Percentiles rank a stretch among this genome's conserved stretches.
phyloP scores from a whole-genome alignment of 2,888 invertebrate genomes.

The Trachelus troglodyta region DNA sequence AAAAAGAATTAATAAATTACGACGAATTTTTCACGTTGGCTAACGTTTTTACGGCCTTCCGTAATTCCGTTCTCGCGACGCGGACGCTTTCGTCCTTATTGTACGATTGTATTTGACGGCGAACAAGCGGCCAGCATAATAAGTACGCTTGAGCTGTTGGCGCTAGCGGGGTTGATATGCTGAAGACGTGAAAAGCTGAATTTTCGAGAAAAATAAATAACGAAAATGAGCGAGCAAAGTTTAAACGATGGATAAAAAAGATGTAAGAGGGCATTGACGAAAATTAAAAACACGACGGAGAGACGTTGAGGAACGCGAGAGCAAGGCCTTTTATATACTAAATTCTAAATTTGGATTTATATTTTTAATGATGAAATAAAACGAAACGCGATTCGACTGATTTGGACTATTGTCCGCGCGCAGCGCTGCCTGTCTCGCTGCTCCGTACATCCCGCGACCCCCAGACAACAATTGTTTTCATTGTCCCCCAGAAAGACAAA shows the following conservation, averaged over 20 bases:
- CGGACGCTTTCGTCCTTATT: too few relatives aligned
- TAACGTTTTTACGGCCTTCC: too few relatives aligned
- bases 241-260: too few relatives aligned
- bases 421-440: conserved; percentile 11
- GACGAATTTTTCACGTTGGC: too few relatives aligned
- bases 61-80: too few relatives aligned
- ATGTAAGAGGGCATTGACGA: not conserved
- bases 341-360: conserved; percentile 39
- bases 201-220: not conserved
- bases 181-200: not conserved
- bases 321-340: conserved; percentile 39
- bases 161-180: too few relatives aligned
- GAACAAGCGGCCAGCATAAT: not conserved
- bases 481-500: conserved; percentile 7
- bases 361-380: conserved; percentile 30
- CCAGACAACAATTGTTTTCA: conserved; percentile 15
- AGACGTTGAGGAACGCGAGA: conserved; percentile 14
- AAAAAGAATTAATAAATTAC: not conserved
- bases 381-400: conserved; percentile 20
- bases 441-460: conserved; percentile 23
- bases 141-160: not conserved
- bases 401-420: conserved; percentile 24
- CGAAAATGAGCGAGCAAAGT: too few relatives aligned
- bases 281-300: not conserved
- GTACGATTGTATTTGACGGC: too few relatives aligned